These are phyloP conservation scores for Nasonia longicornis DNA, from an alignment of 1,140 invertebrate genomes.

Conservation along the genomic window DNA sequence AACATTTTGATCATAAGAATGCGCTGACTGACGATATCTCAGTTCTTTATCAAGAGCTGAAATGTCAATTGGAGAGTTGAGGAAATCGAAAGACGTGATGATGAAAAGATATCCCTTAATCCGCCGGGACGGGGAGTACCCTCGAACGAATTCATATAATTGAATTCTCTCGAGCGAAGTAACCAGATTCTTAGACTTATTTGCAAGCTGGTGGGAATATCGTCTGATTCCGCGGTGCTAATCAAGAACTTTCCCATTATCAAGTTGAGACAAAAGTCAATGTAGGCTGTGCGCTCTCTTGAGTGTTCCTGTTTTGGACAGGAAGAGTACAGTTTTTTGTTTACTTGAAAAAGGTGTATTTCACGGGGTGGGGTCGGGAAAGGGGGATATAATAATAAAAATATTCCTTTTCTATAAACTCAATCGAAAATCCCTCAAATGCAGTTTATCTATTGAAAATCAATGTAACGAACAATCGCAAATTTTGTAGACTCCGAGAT, in stretches of 20 bases:
- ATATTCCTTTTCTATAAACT: too few species aligned
- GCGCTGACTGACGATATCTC: too few species aligned
- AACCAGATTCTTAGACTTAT: constrained; percentile 48
- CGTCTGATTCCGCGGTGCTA: not conserved
- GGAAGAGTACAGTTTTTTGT: too few species aligned
- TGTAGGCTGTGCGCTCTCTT: not conserved
- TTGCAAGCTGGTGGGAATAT: constrained; percentile 14
- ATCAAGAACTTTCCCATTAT: constrained; percentile 24
- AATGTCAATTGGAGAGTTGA: not conserved
- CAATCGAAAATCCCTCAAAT: too few species aligned
- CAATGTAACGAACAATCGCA: too few species aligned
- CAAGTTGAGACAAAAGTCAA: constrained; percentile 20
- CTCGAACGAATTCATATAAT: constrained; percentile 56
- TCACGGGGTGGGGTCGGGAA: too few species aligned
- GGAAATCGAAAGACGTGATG: not conserved
- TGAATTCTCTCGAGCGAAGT: constrained; percentile 54
- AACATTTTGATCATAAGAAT: too few species aligned
- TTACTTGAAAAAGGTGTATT: too few species aligned
- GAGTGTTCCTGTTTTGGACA: too few species aligned
- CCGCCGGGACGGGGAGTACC: constrained; percentile 45
- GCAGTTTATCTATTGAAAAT: too few species aligned
- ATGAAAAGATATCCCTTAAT: not conserved
- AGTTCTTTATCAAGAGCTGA: not conserved
- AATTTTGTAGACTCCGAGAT: too few species aligned
- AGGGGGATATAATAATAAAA: too few species aligned